phyloP scores from a whole-genome alignment of 2,888 invertebrate species.

The Agrochola litura region DNA sequence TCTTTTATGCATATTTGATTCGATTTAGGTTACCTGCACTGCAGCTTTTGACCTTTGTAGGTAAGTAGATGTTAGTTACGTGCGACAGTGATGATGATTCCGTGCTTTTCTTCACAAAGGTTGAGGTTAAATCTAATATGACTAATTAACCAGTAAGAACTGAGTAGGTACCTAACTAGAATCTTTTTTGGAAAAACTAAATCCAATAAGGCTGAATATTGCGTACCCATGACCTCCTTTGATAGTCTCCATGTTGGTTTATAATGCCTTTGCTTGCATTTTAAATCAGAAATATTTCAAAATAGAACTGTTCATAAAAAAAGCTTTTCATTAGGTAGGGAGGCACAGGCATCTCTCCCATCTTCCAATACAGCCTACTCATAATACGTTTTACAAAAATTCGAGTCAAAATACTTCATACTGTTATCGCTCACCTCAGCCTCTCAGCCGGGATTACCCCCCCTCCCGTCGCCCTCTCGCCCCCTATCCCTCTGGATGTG shows the following conservation, averaged over 20 bases:
- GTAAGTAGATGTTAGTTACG: not conserved
- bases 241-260: not conserved
- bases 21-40: slow-evolving; percentile 10
- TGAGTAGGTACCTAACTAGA: not conserved
- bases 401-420: slow-evolving; percentile 59
- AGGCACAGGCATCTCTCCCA: slow-evolving; percentile 19
- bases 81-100: not conserved
- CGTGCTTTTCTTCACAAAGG: not conserved
- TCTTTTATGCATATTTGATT: not conserved
- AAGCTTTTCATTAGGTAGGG: not conserved
- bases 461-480: slow-evolving; percentile 71
- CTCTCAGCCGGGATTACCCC: slow-evolving; percentile 73
- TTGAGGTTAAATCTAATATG: not conserved
- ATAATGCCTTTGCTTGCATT: not conserved
- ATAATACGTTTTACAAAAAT: slow-evolving; percentile 53
- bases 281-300: not conserved
- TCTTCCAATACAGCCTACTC: slow-evolving; percentile 27
- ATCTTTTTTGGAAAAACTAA: slow-evolving; percentile 19
- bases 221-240: slow-evolving; percentile 11
- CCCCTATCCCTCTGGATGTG: slow-evolving; percentile 80
- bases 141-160: slow-evolving; percentile 2
- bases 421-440: slow-evolving; percentile 72
- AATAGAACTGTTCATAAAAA: slow-evolving; percentile 1
- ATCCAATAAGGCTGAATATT: not conserved
- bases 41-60: slow-evolving; percentile 8